Base-by-base conservation (phyloP, 2,797 vertebrate species). In the Threskiornis aethiopicus region DNA sequence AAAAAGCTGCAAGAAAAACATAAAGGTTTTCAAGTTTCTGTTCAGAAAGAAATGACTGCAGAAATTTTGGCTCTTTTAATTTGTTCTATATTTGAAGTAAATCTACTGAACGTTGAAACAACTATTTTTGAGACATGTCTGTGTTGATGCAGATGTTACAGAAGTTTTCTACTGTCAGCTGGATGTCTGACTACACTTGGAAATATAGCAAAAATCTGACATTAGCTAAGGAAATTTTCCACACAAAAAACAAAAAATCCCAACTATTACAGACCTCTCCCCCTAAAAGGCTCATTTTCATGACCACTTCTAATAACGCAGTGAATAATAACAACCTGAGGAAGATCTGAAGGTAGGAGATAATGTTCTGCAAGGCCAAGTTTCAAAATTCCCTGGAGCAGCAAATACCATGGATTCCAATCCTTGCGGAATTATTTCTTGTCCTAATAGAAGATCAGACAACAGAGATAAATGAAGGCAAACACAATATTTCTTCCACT, bases 331-430 rank as follows among this genome's bases (percentile, higher is more conserved):
- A 28, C 11, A 73, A 64, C 28, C 16, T 69, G 41, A 57, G 46
- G 44, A 87, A 54, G 12, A 64, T n/a, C 39, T 73, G 37, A 89
- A 87, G 52, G 57, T 33, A 77, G 46, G 16, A 39, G 44, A 59
- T 10, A 21, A 55, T 42, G 52, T 86, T 86, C 46, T 51, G 5
- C 44, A 82, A 72, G 35, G 55, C 9, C n/a, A 41, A 46, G 16
- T 58, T 81, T 57, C 44, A 78, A 93, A 82, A 73, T 73, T 79
- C 28, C 7, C 41, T 65, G 39, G 26, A 77, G 6, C 35, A 71
- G 66, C 18, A 1, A 0, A 62, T 14, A 44, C 18, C 26, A 24
- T 0, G 0, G 6, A 57, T 31, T 87, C 21, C n/a, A 76, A 2
- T 21, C 41, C 39, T 39, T 39, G 19, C 19, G 26, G 22, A 87